Evolutionary conservation across 2,888 invertebrate species (phyloP), one percentile per base, ranked within the genome.

Genomic region (Limnephilus marmoratus): DNA sequence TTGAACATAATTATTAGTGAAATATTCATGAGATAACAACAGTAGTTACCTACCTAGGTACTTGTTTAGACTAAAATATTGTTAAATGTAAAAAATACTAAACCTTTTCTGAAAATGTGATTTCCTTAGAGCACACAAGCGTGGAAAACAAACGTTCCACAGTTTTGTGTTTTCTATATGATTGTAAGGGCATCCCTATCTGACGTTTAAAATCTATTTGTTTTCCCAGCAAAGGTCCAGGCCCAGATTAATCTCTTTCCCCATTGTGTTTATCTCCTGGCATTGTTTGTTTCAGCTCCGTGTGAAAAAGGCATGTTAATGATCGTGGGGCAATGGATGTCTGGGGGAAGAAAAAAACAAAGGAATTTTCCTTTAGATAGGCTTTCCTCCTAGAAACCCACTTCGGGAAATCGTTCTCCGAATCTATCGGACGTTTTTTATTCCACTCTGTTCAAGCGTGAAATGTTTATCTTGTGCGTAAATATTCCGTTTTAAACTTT

Each of bases 251-350:
- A 90, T 90, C 85, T 90, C 85, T 85, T 85, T 90, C 68, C 53
- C 90, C 34, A 53, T 85, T 41, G 24, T 90, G 53, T 90, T 90
- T 90, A 85, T 90, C 85, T 85, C 49, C 12, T 3, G 85, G 82
- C 31, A 90, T 90, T 90, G 90, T 90, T 90, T 90, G 90, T 90
- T 90, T 90, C 90, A 85, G 85, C 85, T 68, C 41, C 13, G 90
- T 31, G 80, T 34, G 88, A 83, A 90, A 90, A 90, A 90, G 85
- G 68, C 85, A 90, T 90, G 90, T 90, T 90, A 90, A 90, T 90
- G 90, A 90, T 90, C 90, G 90, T 34, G 85, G 24, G 29, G 90
- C 90, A 53, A 80, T 53, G 80, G 88, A 49, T 31, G 86, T 41
- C 29, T 7, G 31, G 83, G 24, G 49, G 68, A 45, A 18, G 81